phyloP scores from a whole-genome alignment of 2,797 vertebrate species.

The Telmatherina bonti region DNA sequence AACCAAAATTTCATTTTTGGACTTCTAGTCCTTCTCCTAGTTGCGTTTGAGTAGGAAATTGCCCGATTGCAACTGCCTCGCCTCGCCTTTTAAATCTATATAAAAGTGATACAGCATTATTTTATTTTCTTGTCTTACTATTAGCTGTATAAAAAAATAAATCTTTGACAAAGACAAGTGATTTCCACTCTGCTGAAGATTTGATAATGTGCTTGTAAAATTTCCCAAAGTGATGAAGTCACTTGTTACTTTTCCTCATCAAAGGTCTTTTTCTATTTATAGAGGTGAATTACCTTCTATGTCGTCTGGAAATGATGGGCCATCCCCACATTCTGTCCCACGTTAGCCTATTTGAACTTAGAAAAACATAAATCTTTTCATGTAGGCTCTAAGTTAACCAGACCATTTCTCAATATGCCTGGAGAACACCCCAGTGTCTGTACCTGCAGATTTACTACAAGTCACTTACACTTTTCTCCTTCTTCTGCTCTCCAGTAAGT shows the following conservation, averaged over 20 bases:
- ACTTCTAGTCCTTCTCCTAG: not conserved
- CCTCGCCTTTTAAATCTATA: no score
- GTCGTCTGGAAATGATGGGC: slow-evolving; percentile 63
- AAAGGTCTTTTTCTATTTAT: slow-evolving; percentile 73
- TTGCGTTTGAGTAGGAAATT: no score
- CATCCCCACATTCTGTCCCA: slow-evolving; percentile 61
- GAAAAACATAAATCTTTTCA: slow-evolving; percentile 67
- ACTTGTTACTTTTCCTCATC: slow-evolving; percentile 56
- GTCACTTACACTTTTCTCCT: slow-evolving; percentile 51
- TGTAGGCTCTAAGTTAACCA: slow-evolving; percentile 33
- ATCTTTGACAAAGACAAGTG: slow-evolving; percentile 22
- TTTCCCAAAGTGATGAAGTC: slow-evolving; percentile 55
- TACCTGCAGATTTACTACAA: slow-evolving; percentile 42
- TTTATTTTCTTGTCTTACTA: not conserved
- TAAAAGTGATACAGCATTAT: not conserved
- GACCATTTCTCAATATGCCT: slow-evolving; percentile 59
- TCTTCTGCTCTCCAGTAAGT: slow-evolving; percentile 56
- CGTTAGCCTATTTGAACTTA: slow-evolving; percentile 64
- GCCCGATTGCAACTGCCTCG: no score
- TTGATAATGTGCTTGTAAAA: slow-evolving; percentile 57
- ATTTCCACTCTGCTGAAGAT: slow-evolving; percentile 41
- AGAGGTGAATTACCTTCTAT: slow-evolving; percentile 63
- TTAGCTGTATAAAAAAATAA: slow-evolving; percentile 1
- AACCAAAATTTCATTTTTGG: not conserved
- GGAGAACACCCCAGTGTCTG: slow-evolving; percentile 33